Evolutionary conservation across 2,888 invertebrate genomes (phyloP).

Genomic region (Drosophila anomelani): DNA sequence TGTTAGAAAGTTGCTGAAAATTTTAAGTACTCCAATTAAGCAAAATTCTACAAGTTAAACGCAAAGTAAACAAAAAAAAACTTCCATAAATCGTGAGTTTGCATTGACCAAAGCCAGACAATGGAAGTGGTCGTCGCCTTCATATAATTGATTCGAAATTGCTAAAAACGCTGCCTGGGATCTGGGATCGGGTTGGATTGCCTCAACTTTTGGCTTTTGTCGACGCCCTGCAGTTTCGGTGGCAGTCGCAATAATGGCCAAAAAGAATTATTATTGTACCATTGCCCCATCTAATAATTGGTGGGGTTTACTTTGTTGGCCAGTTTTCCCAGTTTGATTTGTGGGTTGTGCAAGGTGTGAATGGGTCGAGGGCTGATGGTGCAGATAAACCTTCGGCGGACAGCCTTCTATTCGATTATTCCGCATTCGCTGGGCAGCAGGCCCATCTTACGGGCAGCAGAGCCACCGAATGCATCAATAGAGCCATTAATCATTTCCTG

Average conservation of each 20-base stretch:
- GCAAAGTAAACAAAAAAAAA: constrained; percentile 41
- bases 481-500: constrained; percentile 68
- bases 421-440: constrained; percentile 22
- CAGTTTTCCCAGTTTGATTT: constrained; percentile 45
- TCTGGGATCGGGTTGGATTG: constrained; percentile 47
- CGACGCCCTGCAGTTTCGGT: constrained; percentile 50
- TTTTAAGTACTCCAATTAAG: constrained; percentile 8
- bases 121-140: constrained; percentile 54
- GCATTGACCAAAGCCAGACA: constrained; percentile 51
- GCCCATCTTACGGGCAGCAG: constrained; percentile 13
- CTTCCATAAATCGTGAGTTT: constrained; percentile 70
- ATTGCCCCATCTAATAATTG: constrained; percentile 65
- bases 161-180: constrained; percentile 53
- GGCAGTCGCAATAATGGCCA: constrained; percentile 48
- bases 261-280: constrained; percentile 60
- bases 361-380: constrained; percentile 28
- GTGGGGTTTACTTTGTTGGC: constrained; percentile 16
- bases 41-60: constrained; percentile 27
- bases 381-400: constrained; percentile 25
- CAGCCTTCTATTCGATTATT: constrained; percentile 34
- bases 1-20: constrained; percentile 10
- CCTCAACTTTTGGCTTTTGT: constrained; percentile 68
- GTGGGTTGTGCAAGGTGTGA: constrained; percentile 43
- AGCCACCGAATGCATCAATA: constrained; percentile 49
- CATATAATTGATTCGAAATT: constrained; percentile 73